Base-by-base conservation (phyloP, 2,113 vertebrate species). In the Cercocebus atys region DNA sequence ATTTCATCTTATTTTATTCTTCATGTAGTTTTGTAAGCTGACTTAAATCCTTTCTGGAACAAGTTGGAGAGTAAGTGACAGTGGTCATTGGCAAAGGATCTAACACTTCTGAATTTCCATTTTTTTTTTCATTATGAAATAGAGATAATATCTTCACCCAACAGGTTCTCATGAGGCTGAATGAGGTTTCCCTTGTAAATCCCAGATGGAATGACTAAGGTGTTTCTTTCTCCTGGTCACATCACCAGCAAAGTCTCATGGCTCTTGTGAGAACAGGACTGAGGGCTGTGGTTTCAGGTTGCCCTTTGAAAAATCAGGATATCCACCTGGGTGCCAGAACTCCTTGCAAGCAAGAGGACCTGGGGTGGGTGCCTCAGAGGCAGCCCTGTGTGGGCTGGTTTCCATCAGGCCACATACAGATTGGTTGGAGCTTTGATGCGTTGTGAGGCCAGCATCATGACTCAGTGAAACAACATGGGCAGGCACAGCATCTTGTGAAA, bases 41-140 rank as follows among this genome's bases (percentile, higher is more conserved):
- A 70, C 68, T 66, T 68, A 91, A 93, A 61, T 91, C 30, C 52
- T 92, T 95, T 68, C 68, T 95, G 92, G n/a, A 72, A 89, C 8
- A n/a, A 94, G 76, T 90, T 85, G 57, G 61, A 38, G 75, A 89
- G 23, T 86, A 61, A 96, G 52, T 70, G 88, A 45, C 52, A 50
- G 82, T 61, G 47, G 47, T n/a, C 79, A 50, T 4, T 25, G 70
- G 25, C n/a, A 55, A 95, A 35, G 9, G 30, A 70, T 83, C 43
- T 64, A 47, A 47, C 23, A 9, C 30, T 38, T 88, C 47, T 6
- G 22, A 90, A 76, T 61, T n/a, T 88, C 18, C 17, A 9, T 68
- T 79, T 55, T 30, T 64, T 27, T 92, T 84, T 93, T 72, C 38
- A 9, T 27, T 81, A 17, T 40, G 40, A 38, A 82, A 23, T 14